phyloP scores from a whole-genome alignment of 2,113 vertebrate species.

The Acinonyx jubatus region DNA sequence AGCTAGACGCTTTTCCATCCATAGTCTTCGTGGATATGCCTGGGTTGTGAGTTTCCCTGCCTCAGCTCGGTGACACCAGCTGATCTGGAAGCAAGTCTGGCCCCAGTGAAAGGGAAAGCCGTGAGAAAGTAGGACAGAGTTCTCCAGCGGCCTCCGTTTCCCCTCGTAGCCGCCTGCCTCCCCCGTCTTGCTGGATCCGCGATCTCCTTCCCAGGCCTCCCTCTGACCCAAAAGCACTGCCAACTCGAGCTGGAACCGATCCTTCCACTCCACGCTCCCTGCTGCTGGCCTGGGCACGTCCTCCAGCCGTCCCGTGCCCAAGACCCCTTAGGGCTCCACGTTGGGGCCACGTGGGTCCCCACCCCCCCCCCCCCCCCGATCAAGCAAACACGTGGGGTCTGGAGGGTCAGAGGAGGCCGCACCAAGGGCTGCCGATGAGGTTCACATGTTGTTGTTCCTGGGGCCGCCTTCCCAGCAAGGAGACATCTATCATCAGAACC shows the following conservation, averaged over 20 bases:
- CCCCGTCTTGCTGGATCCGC: not conserved
- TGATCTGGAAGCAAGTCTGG: not conserved
- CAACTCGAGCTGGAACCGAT: not conserved
- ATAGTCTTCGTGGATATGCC: fast-evolving
- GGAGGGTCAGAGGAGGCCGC: not conserved
- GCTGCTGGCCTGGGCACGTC: not conserved
- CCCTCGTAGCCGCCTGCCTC: not conserved
- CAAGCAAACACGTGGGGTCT: not conserved
- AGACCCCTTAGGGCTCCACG: not conserved
- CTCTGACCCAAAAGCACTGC: not conserved
- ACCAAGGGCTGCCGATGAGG: not conserved
- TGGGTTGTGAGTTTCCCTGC: not conserved
- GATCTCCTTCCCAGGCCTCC: not conserved
- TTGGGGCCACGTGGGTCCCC: not conserved
- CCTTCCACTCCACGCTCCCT: not conserved
- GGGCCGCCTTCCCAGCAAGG: not conserved
- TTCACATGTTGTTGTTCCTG: fast-evolving
- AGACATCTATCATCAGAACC: not conserved
- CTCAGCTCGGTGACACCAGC: not conserved
- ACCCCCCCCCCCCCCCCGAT: fast-evolving
- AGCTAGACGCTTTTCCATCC: not conserved
- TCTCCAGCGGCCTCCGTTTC: not conserved
- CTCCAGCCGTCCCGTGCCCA: not conserved
- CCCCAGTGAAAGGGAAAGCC: not conserved
- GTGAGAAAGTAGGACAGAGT: not conserved